Evolutionary conservation across 1,140 invertebrate species (phyloP).

Genomic region (Plutomurus gul): DNA sequence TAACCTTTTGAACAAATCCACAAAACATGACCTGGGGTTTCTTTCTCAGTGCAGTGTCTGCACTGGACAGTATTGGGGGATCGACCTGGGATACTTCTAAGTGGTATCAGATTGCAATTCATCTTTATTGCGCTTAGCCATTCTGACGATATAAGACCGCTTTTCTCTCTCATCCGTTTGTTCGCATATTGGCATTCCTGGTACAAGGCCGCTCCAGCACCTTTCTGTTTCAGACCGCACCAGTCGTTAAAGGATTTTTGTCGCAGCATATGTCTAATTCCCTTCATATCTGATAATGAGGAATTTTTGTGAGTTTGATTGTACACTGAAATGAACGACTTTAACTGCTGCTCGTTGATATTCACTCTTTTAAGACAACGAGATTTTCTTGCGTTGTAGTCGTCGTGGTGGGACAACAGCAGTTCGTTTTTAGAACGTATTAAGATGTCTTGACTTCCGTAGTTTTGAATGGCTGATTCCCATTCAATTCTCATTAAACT

Average conservation of each 20-base stretch:
- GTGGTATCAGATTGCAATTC: background rate
- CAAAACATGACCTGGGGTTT: background rate
- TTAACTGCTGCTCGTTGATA: no score
- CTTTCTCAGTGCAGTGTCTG: background rate
- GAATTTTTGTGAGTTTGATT: no score
- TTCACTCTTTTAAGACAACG: no score
- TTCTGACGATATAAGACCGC: background rate
- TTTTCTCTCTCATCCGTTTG: background rate
- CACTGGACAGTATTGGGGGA: background rate
- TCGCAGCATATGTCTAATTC: no score
- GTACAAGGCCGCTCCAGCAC: background rate
- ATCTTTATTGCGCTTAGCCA: background rate
- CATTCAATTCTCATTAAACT: background rate
- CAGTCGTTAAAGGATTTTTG: background rate
- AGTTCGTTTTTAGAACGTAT: background rate
- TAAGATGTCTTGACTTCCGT: background rate
- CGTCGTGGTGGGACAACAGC: background rate
- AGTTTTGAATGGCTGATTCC: background rate
- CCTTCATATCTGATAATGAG: no score
- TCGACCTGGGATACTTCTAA: background rate
- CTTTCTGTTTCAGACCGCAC: background rate
- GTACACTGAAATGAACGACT: no score
- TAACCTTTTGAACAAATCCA: background rate
- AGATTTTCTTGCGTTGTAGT: no score
- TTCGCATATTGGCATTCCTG: background rate